Conservation (phyloP, 2,888 invertebrate genomes). For the Cerastis rubricosa region DNA sequence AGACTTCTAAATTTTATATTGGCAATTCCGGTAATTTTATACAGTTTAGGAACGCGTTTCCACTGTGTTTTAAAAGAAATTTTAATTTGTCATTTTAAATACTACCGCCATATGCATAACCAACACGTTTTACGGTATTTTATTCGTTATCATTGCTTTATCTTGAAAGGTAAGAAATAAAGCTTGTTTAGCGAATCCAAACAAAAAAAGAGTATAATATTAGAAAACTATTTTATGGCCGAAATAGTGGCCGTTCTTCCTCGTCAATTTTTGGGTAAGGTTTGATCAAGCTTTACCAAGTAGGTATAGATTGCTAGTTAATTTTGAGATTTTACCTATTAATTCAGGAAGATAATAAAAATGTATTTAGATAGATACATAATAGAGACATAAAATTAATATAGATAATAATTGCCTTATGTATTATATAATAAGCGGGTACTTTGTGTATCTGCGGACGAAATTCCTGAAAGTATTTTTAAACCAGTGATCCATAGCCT, state of each 20-base stretch:
- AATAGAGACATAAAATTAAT: conserved; percentile 52
- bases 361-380: conserved; percentile 48
- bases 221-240: conserved; percentile 36
- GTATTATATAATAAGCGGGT: conserved; percentile 58
- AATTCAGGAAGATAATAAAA: conserved; percentile 38
- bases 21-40: conserved; percentile 18
- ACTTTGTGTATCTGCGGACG: conserved; percentile 42
- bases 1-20: conserved; percentile 48
- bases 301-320: conserved; percentile 48
- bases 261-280: conserved; percentile 58
- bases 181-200: conserved; percentile 8
- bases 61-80: conserved; percentile 15
- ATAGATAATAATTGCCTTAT: conserved; percentile 64
- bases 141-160: conserved; percentile 22
- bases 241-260: conserved; percentile 47
- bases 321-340: conserved; percentile 42
- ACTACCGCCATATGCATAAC: conserved; percentile 11
- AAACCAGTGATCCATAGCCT: conserved; percentile 7
- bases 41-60: conserved; percentile 24
- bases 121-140: conserved; percentile 23
- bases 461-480: conserved; percentile 2
- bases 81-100: conserved; percentile 18
- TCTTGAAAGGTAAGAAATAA: conserved; percentile 4
- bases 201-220: conserved; percentile 21
- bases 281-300: conserved; percentile 61